Base-by-base conservation (phyloP, 2,113 vertebrate species). In the Catagonus wagneri region DNA sequence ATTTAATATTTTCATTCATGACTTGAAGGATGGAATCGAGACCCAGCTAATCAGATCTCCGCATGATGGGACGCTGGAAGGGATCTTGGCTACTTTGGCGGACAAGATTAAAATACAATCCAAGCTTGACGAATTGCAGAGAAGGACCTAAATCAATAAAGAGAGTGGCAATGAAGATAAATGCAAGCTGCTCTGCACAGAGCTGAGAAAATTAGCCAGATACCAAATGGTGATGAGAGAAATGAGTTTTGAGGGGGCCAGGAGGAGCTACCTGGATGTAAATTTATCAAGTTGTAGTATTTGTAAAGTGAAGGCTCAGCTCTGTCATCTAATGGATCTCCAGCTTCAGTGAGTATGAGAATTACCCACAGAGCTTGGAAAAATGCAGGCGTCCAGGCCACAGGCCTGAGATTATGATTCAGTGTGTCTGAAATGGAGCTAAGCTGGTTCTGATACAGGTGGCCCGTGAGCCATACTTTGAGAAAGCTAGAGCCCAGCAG, bases 41-140 rank as follows among this genome's bases (percentile, higher is more conserved):
- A 61, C 65, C 80, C 60, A 27, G 86, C 86, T 98, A 98, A 98
- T 98, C 93, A 95, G 92, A 97, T 97, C 94, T 95, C 86, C 80
- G 60, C 66, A 75, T 76, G 79, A 85, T 65, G 39, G 5, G 0
- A 92, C 72, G 97, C 97, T 97, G 85, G 93, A 97, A 98, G 97
- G 96, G 97, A 96, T 98, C 89, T 96, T 63, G 72, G 96, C 89
- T 93, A 92, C 91, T 92, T 93, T 74, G 83, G 93, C 96, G 93
- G 97, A 90, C 94, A 95, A 90, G 97, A 98, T 96, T 98, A 97
- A 97, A 98, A 98, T 92, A 93, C 93, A 92, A 97, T 96, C 95
- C 89, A 92, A 89, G 95, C 96, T 94, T 97, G 97, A 98, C 89
- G 2, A 95, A 98, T 98, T 91, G 91, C 94, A 95, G 97, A 87